These are phyloP conservation scores for Cryptotis parvus DNA, from an alignment of 2,113 vertebrate species.

Conservation along the genomic window DNA sequence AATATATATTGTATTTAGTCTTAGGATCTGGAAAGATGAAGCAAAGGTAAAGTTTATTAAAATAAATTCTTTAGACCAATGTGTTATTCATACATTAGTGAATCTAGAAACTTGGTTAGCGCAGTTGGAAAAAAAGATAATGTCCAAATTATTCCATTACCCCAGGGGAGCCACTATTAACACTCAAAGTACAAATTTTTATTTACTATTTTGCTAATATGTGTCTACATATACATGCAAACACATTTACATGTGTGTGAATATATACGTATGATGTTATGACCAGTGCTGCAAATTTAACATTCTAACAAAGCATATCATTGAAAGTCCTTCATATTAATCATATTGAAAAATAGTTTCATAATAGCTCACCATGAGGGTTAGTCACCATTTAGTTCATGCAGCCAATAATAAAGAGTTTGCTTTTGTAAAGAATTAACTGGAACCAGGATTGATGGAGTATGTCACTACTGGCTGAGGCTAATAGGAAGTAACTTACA, in stretches of 20 bases:
- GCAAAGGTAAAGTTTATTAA: neutral
- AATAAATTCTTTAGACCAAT: neutral
- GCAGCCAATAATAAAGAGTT: neutral
- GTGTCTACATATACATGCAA: neutral
- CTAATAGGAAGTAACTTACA: neutral
- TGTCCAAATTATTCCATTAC: neutral
- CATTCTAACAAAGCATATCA: neutral
- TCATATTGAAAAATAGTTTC: neutral
- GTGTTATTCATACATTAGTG: neutral
- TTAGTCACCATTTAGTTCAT: conserved; percentile 22
- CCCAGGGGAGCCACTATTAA: neutral
- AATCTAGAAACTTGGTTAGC: conserved; percentile 17
- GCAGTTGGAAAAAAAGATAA: conserved; percentile 34
- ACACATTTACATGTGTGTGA: neutral
- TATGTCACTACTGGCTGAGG: neutral
- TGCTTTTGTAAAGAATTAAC: conserved; percentile 7
- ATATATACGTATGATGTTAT: neutral
- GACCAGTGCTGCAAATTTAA: neutral
- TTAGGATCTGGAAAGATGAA: neutral
- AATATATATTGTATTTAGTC: neutral
- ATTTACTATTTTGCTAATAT: neutral
- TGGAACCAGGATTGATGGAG: neutral
- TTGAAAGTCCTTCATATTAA: conserved; percentile 18
- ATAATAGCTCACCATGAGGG: neutral
- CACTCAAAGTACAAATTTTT: neutral